These are phyloP conservation scores for Thereva unica DNA, from an alignment of 2,888 invertebrate genomes.

Conservation along the genomic window DNA sequence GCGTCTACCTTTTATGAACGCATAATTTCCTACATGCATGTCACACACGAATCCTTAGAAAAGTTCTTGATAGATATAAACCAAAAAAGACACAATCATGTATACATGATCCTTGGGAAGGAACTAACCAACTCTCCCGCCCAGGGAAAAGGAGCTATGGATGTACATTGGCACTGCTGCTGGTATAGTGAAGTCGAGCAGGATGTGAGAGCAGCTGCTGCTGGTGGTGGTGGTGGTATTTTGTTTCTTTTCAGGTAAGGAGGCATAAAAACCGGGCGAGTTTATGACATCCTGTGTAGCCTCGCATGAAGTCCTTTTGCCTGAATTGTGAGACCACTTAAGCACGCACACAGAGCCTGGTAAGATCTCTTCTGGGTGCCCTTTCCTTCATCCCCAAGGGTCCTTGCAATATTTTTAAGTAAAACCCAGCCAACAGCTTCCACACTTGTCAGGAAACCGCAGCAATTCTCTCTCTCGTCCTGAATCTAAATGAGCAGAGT, in stretches of 20 bases:
- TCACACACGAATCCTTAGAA: constrained; percentile 38
- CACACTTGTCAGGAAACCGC: constrained; percentile 18
- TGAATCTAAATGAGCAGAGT: constrained; percentile 31
- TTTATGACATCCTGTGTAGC: constrained; percentile 22
- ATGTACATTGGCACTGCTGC: no score
- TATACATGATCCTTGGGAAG: constrained; percentile 2
- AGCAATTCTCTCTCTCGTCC: constrained; percentile 25
- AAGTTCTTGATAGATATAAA: constrained; percentile 28
- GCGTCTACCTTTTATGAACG: constrained; percentile 43
- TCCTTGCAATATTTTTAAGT: constrained; percentile 36
- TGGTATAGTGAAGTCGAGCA: not conserved
- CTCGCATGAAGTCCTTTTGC: constrained; percentile 22
- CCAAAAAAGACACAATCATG: constrained; percentile 29
- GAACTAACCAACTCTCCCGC: no score
- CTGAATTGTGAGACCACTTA: constrained; percentile 30
- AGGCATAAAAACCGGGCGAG: constrained; percentile 14
- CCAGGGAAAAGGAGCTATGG: no score
- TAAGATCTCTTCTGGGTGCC: constrained; percentile 30
- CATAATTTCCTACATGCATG: constrained; percentile 42
- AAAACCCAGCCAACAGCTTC: constrained; percentile 14
- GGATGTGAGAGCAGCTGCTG: constrained; percentile 7
- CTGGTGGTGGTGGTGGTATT: constrained; percentile 9
- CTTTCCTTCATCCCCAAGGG: constrained; percentile 28
- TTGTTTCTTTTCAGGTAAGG: constrained; percentile 21
- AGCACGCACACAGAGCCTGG: constrained; percentile 34